Evolutionary conservation across 2,797 vertebrate genomes (phyloP).

Genomic region (Ctenochaetus hawaiiensis): DNA sequence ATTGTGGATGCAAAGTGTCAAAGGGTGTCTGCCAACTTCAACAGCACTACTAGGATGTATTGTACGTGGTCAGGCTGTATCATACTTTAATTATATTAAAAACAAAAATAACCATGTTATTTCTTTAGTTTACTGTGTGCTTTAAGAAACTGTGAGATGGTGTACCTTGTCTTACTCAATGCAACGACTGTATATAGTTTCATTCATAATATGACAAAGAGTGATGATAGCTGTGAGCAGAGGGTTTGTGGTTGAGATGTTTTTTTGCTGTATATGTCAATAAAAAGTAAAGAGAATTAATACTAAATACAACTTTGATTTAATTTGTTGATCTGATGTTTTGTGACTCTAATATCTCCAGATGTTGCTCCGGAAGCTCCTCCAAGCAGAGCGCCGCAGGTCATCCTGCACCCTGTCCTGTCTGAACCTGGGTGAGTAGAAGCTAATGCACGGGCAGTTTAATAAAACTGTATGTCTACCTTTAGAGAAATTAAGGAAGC

Average conservation of each 20-base stretch:
- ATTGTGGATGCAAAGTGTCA: too few relatives aligned
- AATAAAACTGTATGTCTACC: not conserved
- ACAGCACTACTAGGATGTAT: not conserved
- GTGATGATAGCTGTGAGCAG: not conserved
- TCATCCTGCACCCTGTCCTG: slow-evolving; percentile 96
- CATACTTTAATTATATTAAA: not conserved
- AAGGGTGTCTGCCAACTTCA: too few relatives aligned
- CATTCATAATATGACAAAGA: not conserved
- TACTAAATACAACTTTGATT: not conserved
- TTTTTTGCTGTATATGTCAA: not conserved
- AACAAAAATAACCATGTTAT: not conserved
- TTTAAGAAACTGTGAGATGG: not conserved
- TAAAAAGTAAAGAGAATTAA: not conserved
- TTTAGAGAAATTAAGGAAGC: slow-evolving; percentile 22
- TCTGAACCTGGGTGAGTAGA: slow-evolving; percentile 94
- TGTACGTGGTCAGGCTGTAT: not conserved
- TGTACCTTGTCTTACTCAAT: not conserved
- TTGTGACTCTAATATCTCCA: slow-evolving; percentile 69
- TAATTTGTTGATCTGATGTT: slow-evolving; percentile 19
- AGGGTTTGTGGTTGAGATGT: not conserved
- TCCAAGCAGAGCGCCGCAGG: slow-evolving; percentile 92
- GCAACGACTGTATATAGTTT: not conserved
- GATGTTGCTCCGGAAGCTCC: slow-evolving; percentile 95
- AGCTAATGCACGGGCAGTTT: not conserved
- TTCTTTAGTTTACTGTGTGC: not conserved